Base-by-base conservation (phyloP, 2,113 vertebrate genomes). In the Platysternon megacephalum region DNA sequence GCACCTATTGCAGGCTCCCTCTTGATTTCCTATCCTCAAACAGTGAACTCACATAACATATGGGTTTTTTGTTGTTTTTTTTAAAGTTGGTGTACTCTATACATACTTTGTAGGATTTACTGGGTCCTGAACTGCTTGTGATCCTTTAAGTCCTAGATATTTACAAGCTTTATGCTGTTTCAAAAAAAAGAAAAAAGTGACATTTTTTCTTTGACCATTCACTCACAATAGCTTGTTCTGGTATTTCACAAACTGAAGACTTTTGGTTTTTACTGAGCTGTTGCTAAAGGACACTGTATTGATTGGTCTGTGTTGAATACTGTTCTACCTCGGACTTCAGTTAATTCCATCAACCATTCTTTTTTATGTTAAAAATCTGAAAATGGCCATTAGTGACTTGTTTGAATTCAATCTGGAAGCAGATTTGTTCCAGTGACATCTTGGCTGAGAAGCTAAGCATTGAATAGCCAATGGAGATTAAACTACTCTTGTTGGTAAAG, bases 101-200 rank as follows among this genome's bases (percentile, higher is more conserved):
- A 4, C 49, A 4, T 16, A 2, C 51, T 16, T 90, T 1, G 1
- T 89, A 55, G 53, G 21, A 76, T 87, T 87, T 89, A 82, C 79
- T 3, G n/a, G 55, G 21, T n/a, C 42, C 79, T 84, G 48, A 85
- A 96, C 39, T 82, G 87, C 88, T 51, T 58, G 42, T 79, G 2
- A 80, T 81, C 56, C 24, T 88, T 84, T 74, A 53, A 42, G 28
- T 87, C 21, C 76, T 94, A 32, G 13, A 6, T 72, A 5, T 87
- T 89, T 49, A 56, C 53, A 82, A 79, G 29, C 10, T 95, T 94
- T 90, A 88, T 42, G 21, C 13, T 58, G 21, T 0, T 2, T 29
- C 96, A 42, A 42, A 87, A 86, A 86, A 87, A 94, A 68, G 16
- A 78, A 88, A 28, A 13, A 89, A 61, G 22, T 61, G 95, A 86